Evolutionary conservation across 2,888 invertebrate species (phyloP).

Genomic region (Leptinotarsa peninsularis): DNA sequence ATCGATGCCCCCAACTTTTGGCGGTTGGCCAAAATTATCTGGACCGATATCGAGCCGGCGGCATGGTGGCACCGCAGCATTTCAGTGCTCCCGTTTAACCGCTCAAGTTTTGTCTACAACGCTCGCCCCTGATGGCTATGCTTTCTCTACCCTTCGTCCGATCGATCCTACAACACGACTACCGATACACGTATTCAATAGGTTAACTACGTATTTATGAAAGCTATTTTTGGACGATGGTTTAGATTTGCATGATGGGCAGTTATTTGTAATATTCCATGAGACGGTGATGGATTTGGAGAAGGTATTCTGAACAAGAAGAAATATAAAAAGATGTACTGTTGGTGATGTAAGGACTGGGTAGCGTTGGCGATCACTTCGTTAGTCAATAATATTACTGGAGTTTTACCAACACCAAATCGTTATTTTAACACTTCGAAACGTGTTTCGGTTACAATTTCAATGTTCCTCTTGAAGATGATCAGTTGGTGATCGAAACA

Average conservation of each 20-base stretch:
- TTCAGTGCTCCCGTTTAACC: background rate
- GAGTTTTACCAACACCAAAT: too few species aligned
- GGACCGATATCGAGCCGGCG: constrained; percentile 54
- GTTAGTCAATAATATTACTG: too few species aligned
- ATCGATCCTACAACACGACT: background rate
- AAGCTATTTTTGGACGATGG: background rate
- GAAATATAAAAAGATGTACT: too few species aligned
- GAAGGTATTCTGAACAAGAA: background rate
- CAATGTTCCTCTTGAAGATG: too few species aligned
- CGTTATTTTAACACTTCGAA: too few species aligned
- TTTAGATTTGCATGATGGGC: background rate
- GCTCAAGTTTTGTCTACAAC: background rate
- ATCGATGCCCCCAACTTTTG: constrained; percentile 42
- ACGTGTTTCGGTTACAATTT: too few species aligned
- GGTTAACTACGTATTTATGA: background rate
- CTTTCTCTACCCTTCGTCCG: constrained; percentile 1
- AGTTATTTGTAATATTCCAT: background rate
- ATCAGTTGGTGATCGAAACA: too few species aligned
- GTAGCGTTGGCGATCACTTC: too few species aligned
- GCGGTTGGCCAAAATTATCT: constrained; percentile 53
- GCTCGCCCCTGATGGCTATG: background rate
- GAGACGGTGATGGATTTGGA: background rate
- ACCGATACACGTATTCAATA: background rate
- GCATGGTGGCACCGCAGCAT: constrained; percentile 30
- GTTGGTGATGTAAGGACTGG: too few species aligned